Evolutionary conservation across 2,797 vertebrate genomes (phyloP), one percentile per base, ranked within the genome.

Genomic region (Gephyroberyx darwinii): DNA sequence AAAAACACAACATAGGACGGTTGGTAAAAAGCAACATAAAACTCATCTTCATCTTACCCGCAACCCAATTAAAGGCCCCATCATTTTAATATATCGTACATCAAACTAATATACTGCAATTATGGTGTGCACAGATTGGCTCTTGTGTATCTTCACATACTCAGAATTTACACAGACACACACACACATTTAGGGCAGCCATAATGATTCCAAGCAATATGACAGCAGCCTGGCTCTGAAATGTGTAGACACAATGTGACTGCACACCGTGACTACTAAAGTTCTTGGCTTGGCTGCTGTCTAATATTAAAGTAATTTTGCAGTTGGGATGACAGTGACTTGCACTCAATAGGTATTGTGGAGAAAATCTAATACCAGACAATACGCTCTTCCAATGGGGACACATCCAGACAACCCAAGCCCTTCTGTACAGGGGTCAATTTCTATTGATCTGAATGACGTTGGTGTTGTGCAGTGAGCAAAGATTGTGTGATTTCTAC

Each of bases 381-480:
- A 80, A 81, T 69, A 71, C 66, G 71, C 43, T 61, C 68, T 68
- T 65, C 78, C 78, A 66, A 58, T 39, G 57, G 83, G 71, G 78
- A 88, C 75, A 81, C 48, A 67, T 80, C 73, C 76, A 83, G 84
- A 90, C 79, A 83, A 84, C 68, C 70, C 51, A 26, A 72, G 73
- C 73, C 78, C 82, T 81, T 90, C 89, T 90, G 77, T 83, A 58
- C 65, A 73, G 71, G 80, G 84, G 89, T 93, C 91, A 89, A 75
- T 91, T 86, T 78, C 77, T 85, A 94, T 94, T 85, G 93, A 95
- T 94, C 90, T 84, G 80, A 78, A 88, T 90, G 91, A 92, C 92
- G 92, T 86, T 88, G 90, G 82, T 87, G 89, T 87, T 91, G 89
- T 83, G 86, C 77, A 71, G 71, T 59, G 84, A 78, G 81, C 83